A percentile compares a stretch with the other conserved stretches of the same genome.
Conservation (phyloP, 2,797 vertebrate genomes). For the Premnoplex brunnescens region DNA sequence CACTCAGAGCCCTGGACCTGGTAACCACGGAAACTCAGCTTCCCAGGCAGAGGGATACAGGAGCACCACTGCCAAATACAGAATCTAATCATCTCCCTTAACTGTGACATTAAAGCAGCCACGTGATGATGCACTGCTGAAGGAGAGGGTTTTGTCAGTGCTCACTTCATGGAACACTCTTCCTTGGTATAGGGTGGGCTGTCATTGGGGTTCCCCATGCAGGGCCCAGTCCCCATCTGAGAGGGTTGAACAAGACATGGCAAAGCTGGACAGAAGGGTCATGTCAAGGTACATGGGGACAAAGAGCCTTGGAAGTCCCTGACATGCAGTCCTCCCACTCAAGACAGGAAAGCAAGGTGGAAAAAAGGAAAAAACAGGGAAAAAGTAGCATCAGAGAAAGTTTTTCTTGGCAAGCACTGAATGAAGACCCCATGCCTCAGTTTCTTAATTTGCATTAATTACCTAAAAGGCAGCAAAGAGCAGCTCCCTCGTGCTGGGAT, state of each 20-base stretch:
- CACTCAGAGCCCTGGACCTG: neutral
- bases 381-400: neutral
- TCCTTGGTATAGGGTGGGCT: neutral
- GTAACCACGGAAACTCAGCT: conserved; percentile 69
- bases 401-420: neutral
- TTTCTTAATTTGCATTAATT: neutral
- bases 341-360: neutral
- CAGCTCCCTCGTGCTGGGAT: neutral
- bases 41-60: conserved; percentile 32
- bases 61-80: neutral
- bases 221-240: neutral
- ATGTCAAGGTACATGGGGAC: accelerated
- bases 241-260: accelerated
- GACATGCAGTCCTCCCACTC: neutral
- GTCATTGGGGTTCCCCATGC: accelerated
- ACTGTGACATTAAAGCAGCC: neutral
- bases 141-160: neutral
- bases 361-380: neutral
- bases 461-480: neutral
- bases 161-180: neutral
- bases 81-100: neutral
- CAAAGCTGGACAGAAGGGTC: no score
- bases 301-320: neutral
- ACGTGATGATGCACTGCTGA: neutral
- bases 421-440: neutral